Percentiles rank a stretch among this genome's conserved stretches.
Evolutionary conservation across 30 jellyfish, hydroid and myxozoan species (phyloP).

Genomic region (Turritopsis rubra): DNA sequence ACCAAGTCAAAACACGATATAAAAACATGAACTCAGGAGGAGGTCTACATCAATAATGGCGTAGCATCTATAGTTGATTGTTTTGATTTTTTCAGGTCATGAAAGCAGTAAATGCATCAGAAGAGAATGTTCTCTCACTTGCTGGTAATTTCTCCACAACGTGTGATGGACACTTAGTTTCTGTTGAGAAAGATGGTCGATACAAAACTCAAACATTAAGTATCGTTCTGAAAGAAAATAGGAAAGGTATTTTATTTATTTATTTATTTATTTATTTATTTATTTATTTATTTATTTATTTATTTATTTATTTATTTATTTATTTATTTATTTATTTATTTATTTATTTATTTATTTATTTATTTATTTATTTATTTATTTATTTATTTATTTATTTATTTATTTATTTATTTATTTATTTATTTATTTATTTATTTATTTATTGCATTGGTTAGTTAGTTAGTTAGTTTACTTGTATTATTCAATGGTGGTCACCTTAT

Average conservation of each 20-base stretch:
- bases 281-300: background rate
- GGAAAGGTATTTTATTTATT: constrained; percentile 16
- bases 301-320: background rate
- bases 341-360: background rate
- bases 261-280: background rate
- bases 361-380: no score
- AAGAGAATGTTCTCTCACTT: constrained; percentile 73
- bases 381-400: no score
- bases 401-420: no score
- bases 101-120: constrained; percentile 65
- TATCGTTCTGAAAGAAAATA: constrained; percentile 31
- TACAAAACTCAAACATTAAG: constrained; percentile 68
- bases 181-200: constrained; percentile 70
- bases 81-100: constrained; percentile 34
- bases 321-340: background rate
- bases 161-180: constrained; percentile 84
- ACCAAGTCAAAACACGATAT: no score
- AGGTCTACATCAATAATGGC: no score
- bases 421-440: no score
- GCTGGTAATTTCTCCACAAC: constrained; percentile 68
- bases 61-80: background rate
- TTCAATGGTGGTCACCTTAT: background rate
- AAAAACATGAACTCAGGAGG: no score
- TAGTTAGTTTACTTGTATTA: background rate
- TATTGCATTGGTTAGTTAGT: no score